Percentiles rank a stretch among this genome's conserved stretches.
Conservation (phyloP, 2,113 vertebrate genomes). For the Regulus satrapa region DNA sequence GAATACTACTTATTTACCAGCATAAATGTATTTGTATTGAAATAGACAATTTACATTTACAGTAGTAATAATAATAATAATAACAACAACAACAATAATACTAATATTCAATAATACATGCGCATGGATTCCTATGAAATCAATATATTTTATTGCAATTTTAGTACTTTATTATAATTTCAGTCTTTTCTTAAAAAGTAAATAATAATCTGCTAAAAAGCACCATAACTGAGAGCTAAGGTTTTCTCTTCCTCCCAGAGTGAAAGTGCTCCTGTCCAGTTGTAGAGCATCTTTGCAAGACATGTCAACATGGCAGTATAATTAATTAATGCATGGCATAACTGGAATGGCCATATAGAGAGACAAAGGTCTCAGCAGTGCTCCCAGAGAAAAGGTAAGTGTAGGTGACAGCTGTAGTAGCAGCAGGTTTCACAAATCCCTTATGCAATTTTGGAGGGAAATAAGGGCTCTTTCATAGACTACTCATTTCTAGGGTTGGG, state of each 20-base stretch:
- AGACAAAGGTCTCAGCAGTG: neutral
- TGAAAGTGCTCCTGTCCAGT: neutral
- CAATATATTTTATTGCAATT: neutral
- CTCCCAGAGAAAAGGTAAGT: neutral
- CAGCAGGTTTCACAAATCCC: neutral
- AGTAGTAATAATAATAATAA: neutral
- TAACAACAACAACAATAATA: too few relatives aligned
- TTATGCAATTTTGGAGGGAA: neutral
- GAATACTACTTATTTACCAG: neutral
- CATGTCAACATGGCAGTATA: rapidly evolving
- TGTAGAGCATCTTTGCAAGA: neutral
- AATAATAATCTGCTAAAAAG: neutral
- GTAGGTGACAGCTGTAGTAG: neutral
- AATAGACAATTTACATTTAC: neutral
- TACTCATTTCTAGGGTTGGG: neutral
- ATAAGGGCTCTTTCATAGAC: neutral
- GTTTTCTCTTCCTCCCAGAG: neutral
- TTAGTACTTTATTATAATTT: neutral
- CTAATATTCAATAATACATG: neutral
- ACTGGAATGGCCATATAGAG: neutral
- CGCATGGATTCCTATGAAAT: neutral
- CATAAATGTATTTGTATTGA: neutral
- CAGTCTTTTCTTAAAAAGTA: neutral
- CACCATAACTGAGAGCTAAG: neutral
- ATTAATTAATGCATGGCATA: neutral